Percentiles rank a stretch among this genome's conserved stretches.
Evolutionary conservation across 92 coral and sea anemone species (phyloP).

Genomic region (Anthopleura xanthogrammica): DNA sequence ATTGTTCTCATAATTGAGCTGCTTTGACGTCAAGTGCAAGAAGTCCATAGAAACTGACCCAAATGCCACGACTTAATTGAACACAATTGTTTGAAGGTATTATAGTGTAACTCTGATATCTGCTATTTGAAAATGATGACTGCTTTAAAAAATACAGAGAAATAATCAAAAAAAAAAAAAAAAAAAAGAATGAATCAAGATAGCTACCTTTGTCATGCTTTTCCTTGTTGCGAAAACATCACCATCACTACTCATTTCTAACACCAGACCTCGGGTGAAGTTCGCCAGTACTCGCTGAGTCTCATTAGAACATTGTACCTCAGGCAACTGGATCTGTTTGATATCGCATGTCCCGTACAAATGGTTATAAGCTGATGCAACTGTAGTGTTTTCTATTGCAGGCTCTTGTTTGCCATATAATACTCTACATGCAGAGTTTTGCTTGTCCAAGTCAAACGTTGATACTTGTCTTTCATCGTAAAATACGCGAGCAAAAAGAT

Average conservation of each 20-base stretch:
- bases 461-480: conserved; percentile 49
- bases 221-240: conserved; percentile 51
- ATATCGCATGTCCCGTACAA: conserved; percentile 53
- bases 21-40: no score
- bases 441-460: conserved; percentile 39
- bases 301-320: conserved; percentile 35
- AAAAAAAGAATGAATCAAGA: background rate
- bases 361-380: conserved; percentile 19
- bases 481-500: conserved; percentile 45
- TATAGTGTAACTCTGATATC: no score
- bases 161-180: no score
- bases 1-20: no score
- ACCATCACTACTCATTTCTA: conserved; percentile 56
- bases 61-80: no score
- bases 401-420: conserved; percentile 44
- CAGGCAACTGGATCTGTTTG: conserved; percentile 57
- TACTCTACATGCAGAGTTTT: conserved; percentile 52
- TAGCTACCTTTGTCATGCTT: conserved; percentile 58
- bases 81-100: no score
- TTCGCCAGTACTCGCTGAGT: conserved; percentile 51
- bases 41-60: no score
- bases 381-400: background rate
- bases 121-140: background rate
- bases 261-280: conserved; percentile 63
- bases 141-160: background rate